Percentiles rank a stretch among this genome's conserved stretches.
phyloP scores from a whole-genome alignment of 2,113 vertebrate genomes.

The Macroglossus sobrinus region DNA sequence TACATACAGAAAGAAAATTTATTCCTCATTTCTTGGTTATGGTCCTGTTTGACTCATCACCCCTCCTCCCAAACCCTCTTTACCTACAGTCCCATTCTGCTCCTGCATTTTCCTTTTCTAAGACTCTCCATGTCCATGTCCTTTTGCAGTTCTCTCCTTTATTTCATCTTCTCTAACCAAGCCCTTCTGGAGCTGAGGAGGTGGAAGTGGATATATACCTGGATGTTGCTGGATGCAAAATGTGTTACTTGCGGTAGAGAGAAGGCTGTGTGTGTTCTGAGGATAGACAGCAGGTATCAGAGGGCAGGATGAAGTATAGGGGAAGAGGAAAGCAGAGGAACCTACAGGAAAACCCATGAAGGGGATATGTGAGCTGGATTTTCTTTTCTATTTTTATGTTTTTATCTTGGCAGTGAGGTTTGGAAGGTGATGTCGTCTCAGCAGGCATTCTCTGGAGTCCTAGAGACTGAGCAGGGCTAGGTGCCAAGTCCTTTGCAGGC shows the following conservation, averaged over 20 bases:
- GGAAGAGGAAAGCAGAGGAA: neutral
- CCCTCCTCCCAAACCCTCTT: neutral
- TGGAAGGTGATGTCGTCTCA: neutral
- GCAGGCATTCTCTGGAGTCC: neutral
- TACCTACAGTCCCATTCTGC: neutral
- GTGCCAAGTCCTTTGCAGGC: neutral
- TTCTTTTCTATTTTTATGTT: neutral
- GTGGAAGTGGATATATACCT: neutral
- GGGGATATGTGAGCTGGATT: neutral
- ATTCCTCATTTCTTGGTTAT: neutral
- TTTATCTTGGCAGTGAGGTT: neutral
- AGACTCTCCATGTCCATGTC: neutral
- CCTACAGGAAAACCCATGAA: neutral
- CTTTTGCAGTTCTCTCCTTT: neutral
- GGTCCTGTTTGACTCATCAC: neutral
- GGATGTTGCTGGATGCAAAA: neutral
- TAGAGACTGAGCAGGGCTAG: neutral
- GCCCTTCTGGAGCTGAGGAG: slow-evolving; percentile 19
- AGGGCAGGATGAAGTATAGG: neutral
- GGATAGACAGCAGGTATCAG: neutral
- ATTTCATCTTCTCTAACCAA: neutral
- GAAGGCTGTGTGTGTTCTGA: neutral
- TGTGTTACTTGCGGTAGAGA: neutral
- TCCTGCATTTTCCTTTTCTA: neutral
- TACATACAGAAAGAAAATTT: slow-evolving; percentile 14